Evolutionary conservation across 2,888 invertebrate genomes (phyloP).

Genomic region (Troides aeacus): DNA sequence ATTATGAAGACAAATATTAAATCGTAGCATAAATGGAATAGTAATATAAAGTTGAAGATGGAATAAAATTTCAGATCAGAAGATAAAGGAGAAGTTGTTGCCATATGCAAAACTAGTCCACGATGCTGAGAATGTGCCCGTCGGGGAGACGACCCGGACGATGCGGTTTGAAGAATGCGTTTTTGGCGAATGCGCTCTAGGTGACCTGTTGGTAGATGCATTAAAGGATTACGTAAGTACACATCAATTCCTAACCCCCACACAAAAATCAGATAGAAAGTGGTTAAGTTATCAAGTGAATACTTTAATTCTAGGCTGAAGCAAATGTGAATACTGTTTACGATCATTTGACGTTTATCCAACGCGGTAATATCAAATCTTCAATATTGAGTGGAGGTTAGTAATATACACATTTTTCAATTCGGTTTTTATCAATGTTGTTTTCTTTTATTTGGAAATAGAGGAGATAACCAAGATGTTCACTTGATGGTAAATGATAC

Average conservation of each 20-base stretch:
- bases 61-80: slow-evolving; percentile 66
- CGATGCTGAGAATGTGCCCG: slow-evolving; percentile 68
- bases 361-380: slow-evolving; percentile 85
- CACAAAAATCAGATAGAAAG: background rate
- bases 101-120: slow-evolving; percentile 83
- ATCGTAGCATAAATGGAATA: no score
- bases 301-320: slow-evolving; percentile 50
- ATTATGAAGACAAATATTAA: no score
- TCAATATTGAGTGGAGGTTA: slow-evolving; percentile 82
- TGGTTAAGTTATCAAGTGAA: background rate
- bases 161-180: slow-evolving; percentile 80
- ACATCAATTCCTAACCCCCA: background rate
- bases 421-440: background rate
- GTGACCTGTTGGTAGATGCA: slow-evolving; percentile 84
- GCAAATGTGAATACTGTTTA: slow-evolving; percentile 36
- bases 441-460: background rate
- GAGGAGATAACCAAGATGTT: no score
- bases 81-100: slow-evolving; percentile 77
- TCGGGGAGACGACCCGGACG: slow-evolving; percentile 79
- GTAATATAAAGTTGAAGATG: background rate
- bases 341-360: slow-evolving; percentile 69
- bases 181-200: slow-evolving; percentile 84
- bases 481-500: no score
- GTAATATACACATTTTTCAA: slow-evolving; percentile 37
- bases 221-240: slow-evolving; percentile 80